Evolutionary conservation across 2,797 vertebrate species (phyloP), one percentile per base, ranked within the genome.

Genomic region (Enteromius anoplus): DNA sequence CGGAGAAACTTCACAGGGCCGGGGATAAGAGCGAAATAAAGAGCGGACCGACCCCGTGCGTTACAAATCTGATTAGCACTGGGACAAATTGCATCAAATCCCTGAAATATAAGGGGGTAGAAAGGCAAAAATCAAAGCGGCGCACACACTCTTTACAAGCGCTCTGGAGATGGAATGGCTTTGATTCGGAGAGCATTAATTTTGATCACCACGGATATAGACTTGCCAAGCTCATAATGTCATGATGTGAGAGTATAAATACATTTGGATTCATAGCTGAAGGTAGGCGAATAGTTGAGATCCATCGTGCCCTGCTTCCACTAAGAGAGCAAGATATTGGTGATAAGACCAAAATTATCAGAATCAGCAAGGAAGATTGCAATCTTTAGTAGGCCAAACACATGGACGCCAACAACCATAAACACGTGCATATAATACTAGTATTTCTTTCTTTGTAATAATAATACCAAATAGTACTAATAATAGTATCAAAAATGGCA

Each of bases 21-120:
- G 87, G 83, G 90, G 89, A 91, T 85, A 86, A 83, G 82, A 75
- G 75, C 82, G 76, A 80, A 86, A 84, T 86, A 85, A 88, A 87
- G 87, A 82, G 71, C 73, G 78, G 80, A 64, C 82, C 80, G 70
- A 80, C 81, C 78, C 53, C 60, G 87, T 87, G 85, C 87, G 90
- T 85, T 90, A 93, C 93, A 94, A 93, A 93, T 93, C 89, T 93
- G 92, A 95, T 94, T 93, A 95, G 91, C 89, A 85, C 91, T 88
- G 88, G 91, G 92, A 95, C 93, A 94, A 94, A 94, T 92, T 93
- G 91, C 90, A 93, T 93, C 91, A 93, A 93, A 93, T 91, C 92
- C 90, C 87, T 60, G 86, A 88, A 90, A 90, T 90, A 91, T 93
- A 90, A 88, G 88, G 78, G 89, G 86, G 87, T 80, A 85, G 86